Conservation (phyloP, 2,113 vertebrate species). For the Cathartes aura region DNA sequence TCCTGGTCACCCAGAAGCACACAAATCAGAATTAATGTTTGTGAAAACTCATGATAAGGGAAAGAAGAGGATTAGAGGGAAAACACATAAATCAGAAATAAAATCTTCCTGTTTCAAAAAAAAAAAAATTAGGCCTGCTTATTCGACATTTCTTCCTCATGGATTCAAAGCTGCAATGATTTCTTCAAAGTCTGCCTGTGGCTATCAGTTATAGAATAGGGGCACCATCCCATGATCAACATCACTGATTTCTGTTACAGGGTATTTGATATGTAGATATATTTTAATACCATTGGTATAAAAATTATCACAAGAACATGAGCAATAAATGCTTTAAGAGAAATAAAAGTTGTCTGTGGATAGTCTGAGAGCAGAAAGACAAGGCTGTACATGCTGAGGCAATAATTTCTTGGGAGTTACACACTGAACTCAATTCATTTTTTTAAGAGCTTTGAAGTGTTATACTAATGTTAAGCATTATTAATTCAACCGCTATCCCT, state of each 20-base stretch:
- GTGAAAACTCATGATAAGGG: not conserved
- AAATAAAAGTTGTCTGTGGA: not conserved
- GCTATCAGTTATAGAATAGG: not conserved
- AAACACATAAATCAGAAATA: not conserved
- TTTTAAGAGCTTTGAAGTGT: conserved; percentile 14
- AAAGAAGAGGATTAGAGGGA: not conserved
- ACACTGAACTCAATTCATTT: not conserved
- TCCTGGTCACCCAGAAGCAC: not conserved
- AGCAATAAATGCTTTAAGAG: not conserved
- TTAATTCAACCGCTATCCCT: not conserved
- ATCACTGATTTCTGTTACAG: not conserved
- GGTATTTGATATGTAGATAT: not conserved
- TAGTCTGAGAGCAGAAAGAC: not conserved
- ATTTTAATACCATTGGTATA: not conserved
- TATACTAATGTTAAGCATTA: not conserved
- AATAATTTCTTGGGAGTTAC: not conserved
- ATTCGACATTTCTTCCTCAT: not conserved
- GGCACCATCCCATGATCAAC: not conserved
- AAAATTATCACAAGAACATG: not conserved
- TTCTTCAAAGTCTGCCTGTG: not conserved
- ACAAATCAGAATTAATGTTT: not conserved
- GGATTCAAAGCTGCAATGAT: not conserved
- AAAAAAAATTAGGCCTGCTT: not conserved
- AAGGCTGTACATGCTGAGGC: not conserved
- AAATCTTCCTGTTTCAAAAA: not conserved